A percentile compares a stretch with the other conserved stretches of the same genome.
These are phyloP conservation scores for Gryllus bimaculatus DNA, from an alignment of 1,140 invertebrate species.

Conservation along the genomic window DNA sequence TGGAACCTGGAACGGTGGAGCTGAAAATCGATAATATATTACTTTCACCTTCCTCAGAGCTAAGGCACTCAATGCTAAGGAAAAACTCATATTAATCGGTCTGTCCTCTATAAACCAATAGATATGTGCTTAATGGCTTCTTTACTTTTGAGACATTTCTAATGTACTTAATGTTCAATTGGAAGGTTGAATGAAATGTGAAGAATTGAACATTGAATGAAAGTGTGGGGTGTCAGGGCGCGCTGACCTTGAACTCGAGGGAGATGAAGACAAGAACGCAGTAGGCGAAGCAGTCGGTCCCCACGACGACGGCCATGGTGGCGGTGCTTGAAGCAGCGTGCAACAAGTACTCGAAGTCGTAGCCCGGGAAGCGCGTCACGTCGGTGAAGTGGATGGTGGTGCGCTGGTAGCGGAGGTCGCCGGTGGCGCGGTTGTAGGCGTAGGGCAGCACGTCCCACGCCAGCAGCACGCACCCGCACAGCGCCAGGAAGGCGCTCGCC, in stretches of 20 bases:
- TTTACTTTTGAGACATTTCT: no score
- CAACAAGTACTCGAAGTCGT: not conserved
- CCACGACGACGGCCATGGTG: not conserved
- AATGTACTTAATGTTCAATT: no score
- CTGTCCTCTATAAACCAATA: no score
- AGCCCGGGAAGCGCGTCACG: not conserved
- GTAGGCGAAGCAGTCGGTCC: not conserved
- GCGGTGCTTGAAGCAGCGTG: not conserved
- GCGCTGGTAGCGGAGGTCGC: not conserved
- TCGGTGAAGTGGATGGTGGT: not conserved
- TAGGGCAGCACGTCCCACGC: not conserved
- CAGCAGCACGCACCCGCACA: not conserved
- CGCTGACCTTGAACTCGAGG: not conserved
- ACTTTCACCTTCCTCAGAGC: no score
- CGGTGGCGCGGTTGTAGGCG: not conserved
- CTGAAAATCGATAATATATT: no score
- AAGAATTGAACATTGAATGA: no score
- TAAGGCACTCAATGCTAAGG: no score
- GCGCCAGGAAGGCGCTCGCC: not conserved
- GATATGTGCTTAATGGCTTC: no score
- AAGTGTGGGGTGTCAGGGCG: no score
- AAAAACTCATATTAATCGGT: no score
- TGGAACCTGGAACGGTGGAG: no score
- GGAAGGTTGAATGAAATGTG: no score
- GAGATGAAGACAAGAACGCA: not conserved